Percentiles rank a stretch among this genome's conserved stretches.
These are phyloP conservation scores for Lepus oiostolus DNA, from an alignment of 2,797 vertebrate genomes.

Conservation along the genomic window DNA sequence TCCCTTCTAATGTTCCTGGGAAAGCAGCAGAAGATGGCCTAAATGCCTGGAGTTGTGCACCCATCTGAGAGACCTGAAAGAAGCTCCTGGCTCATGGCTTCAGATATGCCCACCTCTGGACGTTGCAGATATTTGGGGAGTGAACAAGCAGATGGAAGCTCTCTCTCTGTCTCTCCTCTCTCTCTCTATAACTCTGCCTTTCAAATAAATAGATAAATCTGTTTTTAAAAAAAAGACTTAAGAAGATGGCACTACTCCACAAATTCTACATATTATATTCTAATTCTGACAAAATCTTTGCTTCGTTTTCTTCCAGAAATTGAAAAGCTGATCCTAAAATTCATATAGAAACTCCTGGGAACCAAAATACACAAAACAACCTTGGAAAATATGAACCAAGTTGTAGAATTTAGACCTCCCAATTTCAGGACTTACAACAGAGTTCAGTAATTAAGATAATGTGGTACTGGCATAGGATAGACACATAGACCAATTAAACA, in stretches of 20 bases:
- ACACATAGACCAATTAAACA: background rate
- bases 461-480: background rate
- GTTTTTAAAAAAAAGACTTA: no score
- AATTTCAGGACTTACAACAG: constrained; percentile 32
- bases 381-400: background rate
- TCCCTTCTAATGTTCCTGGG: no score
- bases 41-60: no score
- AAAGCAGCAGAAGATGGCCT: no score
- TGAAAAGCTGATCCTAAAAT: background rate
- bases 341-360: background rate
- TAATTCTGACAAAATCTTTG: background rate
- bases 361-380: background rate
- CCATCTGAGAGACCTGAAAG: no score
- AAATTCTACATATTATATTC: background rate
- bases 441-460: background rate
- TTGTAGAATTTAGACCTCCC: background rate
- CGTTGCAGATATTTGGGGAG: no score
- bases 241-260: background rate
- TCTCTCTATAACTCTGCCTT: no score
- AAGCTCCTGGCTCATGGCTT: no score
- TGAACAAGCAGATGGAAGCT: no score
- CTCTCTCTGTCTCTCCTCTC: no score
- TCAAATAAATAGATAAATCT: no score
- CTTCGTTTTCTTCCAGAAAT: background rate
- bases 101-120: no score